Evolutionary conservation across 1,140 invertebrate genomes (phyloP).

Genomic region (Tribolium madens): DNA sequence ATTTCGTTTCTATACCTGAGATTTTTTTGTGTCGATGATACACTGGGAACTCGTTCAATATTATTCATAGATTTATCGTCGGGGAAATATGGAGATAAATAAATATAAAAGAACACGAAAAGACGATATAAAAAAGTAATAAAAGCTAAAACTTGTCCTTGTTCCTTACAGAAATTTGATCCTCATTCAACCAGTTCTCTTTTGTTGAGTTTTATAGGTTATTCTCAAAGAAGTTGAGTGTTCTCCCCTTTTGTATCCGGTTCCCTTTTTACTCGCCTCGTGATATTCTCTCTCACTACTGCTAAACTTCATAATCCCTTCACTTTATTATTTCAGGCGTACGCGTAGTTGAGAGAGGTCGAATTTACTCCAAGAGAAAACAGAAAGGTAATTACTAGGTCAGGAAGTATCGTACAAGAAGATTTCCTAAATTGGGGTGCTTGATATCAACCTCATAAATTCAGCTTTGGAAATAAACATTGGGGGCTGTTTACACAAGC

Average conservation of each 20-base stretch:
- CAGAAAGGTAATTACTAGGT: constrained; percentile 13
- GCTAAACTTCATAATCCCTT: constrained; percentile 35
- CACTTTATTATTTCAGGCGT: constrained; percentile 37
- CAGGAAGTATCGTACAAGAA: constrained; percentile 1
- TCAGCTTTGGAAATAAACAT: not conserved
- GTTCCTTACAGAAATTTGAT: constrained; percentile 36
- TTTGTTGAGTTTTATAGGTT: constrained; percentile 38
- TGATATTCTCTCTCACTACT: constrained; percentile 34
- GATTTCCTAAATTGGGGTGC: not conserved
- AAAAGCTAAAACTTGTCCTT: constrained; percentile 37
- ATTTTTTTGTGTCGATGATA: constrained; percentile 2
- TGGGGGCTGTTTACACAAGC: not conserved
- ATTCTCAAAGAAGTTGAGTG: constrained; percentile 35
- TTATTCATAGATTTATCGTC: constrained; percentile 36
- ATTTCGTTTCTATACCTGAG: constrained; percentile 10
- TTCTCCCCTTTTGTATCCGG: constrained; percentile 34
- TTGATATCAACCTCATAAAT: not conserved
- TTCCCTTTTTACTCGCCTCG: constrained; percentile 21
- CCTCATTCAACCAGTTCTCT: constrained; percentile 35
- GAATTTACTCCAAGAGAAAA: not conserved
- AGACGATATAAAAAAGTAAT: constrained; percentile 38
- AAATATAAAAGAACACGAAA: constrained; percentile 35
- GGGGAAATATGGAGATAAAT: constrained; percentile 39
- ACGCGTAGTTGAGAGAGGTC: constrained; percentile 16
- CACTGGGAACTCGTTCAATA: constrained; percentile 8